Conservation (phyloP, 2,113 vertebrate species). For the Rousettus leschenaultii region DNA sequence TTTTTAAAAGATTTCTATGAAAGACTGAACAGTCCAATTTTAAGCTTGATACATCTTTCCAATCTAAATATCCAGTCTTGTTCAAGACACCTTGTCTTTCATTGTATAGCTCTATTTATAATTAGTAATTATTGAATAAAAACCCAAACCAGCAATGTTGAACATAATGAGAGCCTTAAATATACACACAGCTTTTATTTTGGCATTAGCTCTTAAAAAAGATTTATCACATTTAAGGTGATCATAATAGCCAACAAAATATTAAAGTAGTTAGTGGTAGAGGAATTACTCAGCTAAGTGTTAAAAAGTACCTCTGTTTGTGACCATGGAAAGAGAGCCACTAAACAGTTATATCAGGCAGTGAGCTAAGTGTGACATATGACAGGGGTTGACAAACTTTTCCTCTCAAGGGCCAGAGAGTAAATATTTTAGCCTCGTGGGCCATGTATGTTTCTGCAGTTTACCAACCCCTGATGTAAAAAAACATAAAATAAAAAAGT, state of each 20-base stretch:
- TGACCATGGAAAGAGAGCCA: background rate
- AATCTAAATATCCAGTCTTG: constrained; percentile 66
- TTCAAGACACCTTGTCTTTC: constrained; percentile 67
- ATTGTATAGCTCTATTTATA: constrained; percentile 30
- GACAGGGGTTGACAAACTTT: background rate
- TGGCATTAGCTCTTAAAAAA: background rate
- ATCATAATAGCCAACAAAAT: background rate
- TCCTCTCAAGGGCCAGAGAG: background rate
- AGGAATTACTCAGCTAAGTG: background rate
- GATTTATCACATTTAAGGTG: background rate
- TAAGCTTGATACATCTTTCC: constrained; percentile 63
- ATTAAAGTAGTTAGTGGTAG: background rate
- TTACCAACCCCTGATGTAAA: background rate
- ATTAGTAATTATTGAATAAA: constrained; percentile 2
- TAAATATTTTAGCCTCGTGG: background rate
- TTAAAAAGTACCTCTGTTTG: background rate
- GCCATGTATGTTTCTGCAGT: background rate
- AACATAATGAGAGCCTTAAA: constrained; percentile 34
- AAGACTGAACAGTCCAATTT: constrained; percentile 67
- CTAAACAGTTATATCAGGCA: background rate
- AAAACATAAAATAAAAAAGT: background rate
- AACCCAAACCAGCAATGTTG: constrained; percentile 11
- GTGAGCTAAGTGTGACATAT: background rate
- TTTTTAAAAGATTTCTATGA: constrained; percentile 68
- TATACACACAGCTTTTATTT: constrained; percentile 19